Evolutionary conservation across 2,113 vertebrate genomes (phyloP).

Genomic region (Aix galericulata): DNA sequence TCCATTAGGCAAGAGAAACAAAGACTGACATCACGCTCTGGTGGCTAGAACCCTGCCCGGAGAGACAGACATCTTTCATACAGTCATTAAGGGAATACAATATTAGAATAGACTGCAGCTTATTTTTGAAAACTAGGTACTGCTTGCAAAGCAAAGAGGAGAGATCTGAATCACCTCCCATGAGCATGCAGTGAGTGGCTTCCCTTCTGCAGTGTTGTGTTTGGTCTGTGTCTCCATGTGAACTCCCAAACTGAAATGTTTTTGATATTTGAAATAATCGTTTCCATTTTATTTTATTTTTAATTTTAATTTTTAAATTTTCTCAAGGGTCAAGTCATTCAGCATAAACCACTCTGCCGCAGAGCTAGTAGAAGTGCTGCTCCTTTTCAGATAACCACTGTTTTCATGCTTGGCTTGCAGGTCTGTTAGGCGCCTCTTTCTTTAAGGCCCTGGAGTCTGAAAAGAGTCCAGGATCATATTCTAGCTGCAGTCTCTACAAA

Average conservation of each 20-base stretch:
- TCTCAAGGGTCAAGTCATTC: neutral
- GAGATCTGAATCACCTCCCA: neutral
- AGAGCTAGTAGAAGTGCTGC: rapidly evolving
- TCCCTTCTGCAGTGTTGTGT: neutral
- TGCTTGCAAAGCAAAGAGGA: neutral
- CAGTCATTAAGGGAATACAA: neutral
- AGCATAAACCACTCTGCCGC: neutral
- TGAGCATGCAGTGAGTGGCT: neutral
- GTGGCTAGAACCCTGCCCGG: neutral
- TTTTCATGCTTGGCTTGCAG: neutral
- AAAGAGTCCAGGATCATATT: neutral
- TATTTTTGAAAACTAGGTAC: neutral
- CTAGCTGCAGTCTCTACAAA: neutral
- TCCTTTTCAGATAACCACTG: neutral
- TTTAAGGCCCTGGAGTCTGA: neutral
- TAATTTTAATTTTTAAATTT: neutral
- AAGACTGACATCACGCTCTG: neutral
- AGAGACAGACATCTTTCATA: neutral
- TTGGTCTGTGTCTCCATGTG: neutral
- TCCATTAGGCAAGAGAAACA: neutral
- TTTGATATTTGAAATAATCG: neutral
- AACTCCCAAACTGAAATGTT: neutral
- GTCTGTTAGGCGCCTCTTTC: neutral
- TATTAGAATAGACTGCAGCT: neutral
- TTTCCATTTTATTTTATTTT: neutral